Conservation (phyloP, 2,888 invertebrate genomes). For the Acanthoscelides obtectus region DNA sequence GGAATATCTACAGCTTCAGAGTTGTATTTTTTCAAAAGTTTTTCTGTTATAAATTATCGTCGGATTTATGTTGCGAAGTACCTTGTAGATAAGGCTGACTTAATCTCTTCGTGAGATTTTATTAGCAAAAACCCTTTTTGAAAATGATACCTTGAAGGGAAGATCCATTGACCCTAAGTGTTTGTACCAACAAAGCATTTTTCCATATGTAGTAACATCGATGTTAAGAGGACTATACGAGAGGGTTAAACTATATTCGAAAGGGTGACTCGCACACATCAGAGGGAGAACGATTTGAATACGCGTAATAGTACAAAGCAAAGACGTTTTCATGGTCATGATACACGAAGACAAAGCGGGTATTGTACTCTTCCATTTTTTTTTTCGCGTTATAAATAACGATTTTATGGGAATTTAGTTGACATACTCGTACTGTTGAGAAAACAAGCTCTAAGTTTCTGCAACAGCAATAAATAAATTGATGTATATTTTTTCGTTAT, state of each 20-base stretch:
- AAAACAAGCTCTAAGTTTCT: too few species aligned
- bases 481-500: too few species aligned
- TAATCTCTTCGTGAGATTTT: too few species aligned
- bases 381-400: background rate
- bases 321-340: background rate
- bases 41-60: too few species aligned
- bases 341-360: background rate
- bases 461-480: too few species aligned
- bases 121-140: too few species aligned
- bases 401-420: background rate
- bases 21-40: too few species aligned
- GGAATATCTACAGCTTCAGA: too few species aligned
- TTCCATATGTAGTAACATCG: background rate
- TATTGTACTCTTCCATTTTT: background rate
- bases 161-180: background rate
- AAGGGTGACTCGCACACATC: background rate
- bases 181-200: background rate
- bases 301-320: background rate
- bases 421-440: too few species aligned
- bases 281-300: background rate
- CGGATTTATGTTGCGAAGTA: too few species aligned
- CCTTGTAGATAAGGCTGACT: too few species aligned
- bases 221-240: background rate
- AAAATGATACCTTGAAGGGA: background rate
- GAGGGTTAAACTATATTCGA: background rate